Evolutionary conservation across 2,888 invertebrate genomes (phyloP), one percentile per base, ranked within the genome.

Genomic region (Tineola bisselliella): DNA sequence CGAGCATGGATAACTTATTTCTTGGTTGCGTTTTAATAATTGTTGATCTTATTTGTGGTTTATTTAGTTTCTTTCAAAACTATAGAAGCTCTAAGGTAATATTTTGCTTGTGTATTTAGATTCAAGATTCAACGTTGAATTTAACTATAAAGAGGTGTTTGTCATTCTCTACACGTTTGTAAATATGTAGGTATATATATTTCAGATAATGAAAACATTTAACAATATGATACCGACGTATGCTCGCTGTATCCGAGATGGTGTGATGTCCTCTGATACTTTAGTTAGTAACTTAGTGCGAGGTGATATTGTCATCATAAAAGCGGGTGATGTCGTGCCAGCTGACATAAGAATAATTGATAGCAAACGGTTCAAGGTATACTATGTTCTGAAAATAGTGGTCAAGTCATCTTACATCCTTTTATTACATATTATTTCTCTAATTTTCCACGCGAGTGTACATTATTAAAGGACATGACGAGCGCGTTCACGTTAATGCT

Each of bases 11-110:
- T 89, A 97, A 98, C 88, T 91, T 98, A 72, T 98, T 95, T 88
- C 91, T 99, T 73, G 98, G 98, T 79, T 93, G 92, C 79, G 94
- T 98, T 75, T 91, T 99, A 79, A 93, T 97, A 70, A 92, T 91
- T 75, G 97, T 98, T 73, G 98, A 98, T 74, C 91, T 98, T 77
- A 93, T 98, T 67, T 98, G 98, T 79, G 98, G 98, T 74, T 92
- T 95, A 78, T 99, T 98, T 90, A 98, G 98, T 72, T 99, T 98
- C 88, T 97, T 97, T 84, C 98, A 97, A 88, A 98, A 97, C 87
- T 96, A 94, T 78, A 98, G 97, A 88, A 97, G 96, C 81, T 95
- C 96, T 68, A 95, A 84, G 77, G 86, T 84, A 63, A 38, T 38
- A 2, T 4, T 25, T 25, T 25, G n/a, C n/a, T 31, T 31, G 31